Conservation (phyloP, 2,888 invertebrate genomes). For the Andrena trimmerana region DNA sequence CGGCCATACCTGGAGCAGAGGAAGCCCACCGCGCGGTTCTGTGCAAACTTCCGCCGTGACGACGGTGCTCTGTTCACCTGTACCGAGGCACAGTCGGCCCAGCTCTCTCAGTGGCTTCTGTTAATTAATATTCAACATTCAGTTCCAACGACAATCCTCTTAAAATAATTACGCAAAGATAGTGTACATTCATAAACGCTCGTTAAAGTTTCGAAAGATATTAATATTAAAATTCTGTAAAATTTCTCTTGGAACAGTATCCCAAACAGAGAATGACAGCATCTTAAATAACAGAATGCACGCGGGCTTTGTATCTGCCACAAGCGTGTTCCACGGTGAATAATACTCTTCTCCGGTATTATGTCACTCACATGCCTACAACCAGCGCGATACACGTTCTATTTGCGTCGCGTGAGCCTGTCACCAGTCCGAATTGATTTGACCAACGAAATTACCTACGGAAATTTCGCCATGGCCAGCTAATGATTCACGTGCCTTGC, state of each 20-base stretch:
- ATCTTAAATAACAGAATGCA: background rate
- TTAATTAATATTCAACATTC: constrained; percentile 14
- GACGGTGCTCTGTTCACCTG: constrained; percentile 75
- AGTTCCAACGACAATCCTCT: background rate
- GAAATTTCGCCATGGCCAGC: constrained; percentile 3
- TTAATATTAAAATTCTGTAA: background rate
- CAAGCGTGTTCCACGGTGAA: background rate
- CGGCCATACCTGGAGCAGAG: constrained; percentile 89
- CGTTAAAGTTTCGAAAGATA: too few relatives aligned
- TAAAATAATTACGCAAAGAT: too few relatives aligned
- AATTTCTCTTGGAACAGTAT: background rate
- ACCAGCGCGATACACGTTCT: constrained; percentile 1
- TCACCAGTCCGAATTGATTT: constrained; percentile 20
- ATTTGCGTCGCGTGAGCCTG: constrained; percentile 27
- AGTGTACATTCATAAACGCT: too few relatives aligned
- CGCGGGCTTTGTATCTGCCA: background rate
- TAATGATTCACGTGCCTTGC: background rate
- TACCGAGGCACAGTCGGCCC: constrained; percentile 82
- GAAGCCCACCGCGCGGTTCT: constrained; percentile 81
- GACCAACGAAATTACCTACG: background rate
- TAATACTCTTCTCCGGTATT: background rate
- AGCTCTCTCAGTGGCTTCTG: constrained; percentile 85
- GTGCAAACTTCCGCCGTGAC: constrained; percentile 74
- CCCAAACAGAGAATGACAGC: background rate
- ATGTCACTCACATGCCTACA: constrained; percentile 1